Percentiles rank a stretch among this genome's conserved stretches.
Evolutionary conservation across 1,140 invertebrate genomes (phyloP).

Genomic region (Lamellibrachia luymesi): DNA sequence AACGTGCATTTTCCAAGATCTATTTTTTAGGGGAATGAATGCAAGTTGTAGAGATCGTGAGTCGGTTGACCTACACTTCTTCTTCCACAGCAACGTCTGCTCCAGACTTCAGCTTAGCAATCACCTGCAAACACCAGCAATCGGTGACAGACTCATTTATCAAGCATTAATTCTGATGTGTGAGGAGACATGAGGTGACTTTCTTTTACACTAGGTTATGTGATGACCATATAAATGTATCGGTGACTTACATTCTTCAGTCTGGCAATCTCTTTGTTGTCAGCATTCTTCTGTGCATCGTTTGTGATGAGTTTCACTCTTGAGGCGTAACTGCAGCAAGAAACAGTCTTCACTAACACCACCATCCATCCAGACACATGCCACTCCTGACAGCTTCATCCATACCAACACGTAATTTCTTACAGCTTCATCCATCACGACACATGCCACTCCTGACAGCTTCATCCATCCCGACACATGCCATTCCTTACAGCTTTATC

Average conservation of each 20-base stretch:
- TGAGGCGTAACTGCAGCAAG: conserved; percentile 57
- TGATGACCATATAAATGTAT: background rate
- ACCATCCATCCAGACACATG: background rate
- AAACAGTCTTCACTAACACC: background rate
- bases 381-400: background rate
- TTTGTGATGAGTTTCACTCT: conserved; percentile 62
- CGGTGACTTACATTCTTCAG: conserved; percentile 44
- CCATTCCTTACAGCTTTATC: too few species aligned
- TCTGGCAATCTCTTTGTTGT: conserved; percentile 60
- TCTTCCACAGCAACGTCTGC: background rate
- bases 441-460: background rate
- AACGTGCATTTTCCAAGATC: background rate
- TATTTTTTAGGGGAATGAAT: background rate
- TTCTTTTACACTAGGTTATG: background rate
- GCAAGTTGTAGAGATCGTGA: background rate
- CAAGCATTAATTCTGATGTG: background rate
- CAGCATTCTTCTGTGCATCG: conserved; percentile 58
- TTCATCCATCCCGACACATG: background rate
- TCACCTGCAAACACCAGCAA: background rate
- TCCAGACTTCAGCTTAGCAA: background rate
- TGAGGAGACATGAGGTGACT: background rate
- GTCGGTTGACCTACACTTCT: background rate
- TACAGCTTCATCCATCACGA: background rate
- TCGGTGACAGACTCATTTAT: background rate
- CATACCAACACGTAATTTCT: background rate